A percentile compares a stretch with the other conserved stretches of the same genome.
These are phyloP conservation scores for Microchrysa polita DNA, from an alignment of 2,888 invertebrate genomes.

Conservation along the genomic window DNA sequence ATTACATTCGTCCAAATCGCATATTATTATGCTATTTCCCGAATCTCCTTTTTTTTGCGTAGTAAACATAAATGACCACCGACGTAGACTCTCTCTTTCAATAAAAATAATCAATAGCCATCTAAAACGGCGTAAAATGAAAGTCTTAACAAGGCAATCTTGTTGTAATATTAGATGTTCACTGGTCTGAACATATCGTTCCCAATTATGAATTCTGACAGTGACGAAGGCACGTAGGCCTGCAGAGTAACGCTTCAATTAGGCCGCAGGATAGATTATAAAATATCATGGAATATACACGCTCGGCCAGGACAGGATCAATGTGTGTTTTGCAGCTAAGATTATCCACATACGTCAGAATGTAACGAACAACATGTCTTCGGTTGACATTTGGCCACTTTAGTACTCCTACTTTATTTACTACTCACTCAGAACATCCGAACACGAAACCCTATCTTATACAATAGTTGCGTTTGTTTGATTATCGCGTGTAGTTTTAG, in stretches of 20 bases:
- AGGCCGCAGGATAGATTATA: not conserved
- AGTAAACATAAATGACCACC: too few relatives aligned
- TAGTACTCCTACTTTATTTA: slow-evolving; percentile 5
- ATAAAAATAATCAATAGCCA: too few relatives aligned
- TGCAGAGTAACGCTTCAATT: slow-evolving; percentile 16
- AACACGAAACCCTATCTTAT: too few relatives aligned
- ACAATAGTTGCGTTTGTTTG: too few relatives aligned
- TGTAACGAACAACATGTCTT: not conserved
- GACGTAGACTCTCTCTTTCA: too few relatives aligned
- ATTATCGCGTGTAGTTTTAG: too few relatives aligned
- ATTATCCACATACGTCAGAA: not conserved
- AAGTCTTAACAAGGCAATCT: too few relatives aligned
- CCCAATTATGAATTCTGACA: slow-evolving; percentile 26
- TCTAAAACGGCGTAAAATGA: too few relatives aligned
- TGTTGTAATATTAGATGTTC: not conserved
- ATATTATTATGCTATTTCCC: too few relatives aligned
- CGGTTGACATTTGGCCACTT: slow-evolving; percentile 14
- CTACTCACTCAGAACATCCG: not conserved
- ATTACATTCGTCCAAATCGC: too few relatives aligned
- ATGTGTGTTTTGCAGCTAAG: slow-evolving; percentile 8
- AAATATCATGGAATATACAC: too few relatives aligned
- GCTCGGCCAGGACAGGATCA: not conserved
- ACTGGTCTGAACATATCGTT: not conserved
- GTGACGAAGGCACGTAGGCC: slow-evolving; percentile 28
- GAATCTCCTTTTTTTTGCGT: too few relatives aligned